Evolutionary conservation across 2,888 invertebrate genomes (phyloP), one percentile per base, ranked within the genome.

Genomic region (Melanchra persicariae): DNA sequence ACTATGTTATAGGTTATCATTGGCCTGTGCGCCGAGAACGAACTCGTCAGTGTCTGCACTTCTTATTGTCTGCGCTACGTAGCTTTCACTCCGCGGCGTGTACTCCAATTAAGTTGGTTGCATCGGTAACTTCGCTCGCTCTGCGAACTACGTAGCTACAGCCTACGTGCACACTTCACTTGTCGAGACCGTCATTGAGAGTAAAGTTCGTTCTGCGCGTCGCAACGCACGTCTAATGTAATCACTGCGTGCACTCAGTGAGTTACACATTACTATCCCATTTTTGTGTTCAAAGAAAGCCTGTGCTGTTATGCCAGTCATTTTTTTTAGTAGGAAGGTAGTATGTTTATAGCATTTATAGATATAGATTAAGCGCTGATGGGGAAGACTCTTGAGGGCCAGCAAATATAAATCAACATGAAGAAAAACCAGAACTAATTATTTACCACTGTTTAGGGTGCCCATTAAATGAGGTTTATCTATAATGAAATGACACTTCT

Each of bases 1-100:
- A 95, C 95, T 96, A 95, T 96, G 96, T 96, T 96, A 96, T 96
- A 96, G 96, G 96, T 96, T 96, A 96, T 95, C 96, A 96, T 96
- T 96, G 96, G 95, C 96, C 94, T 95, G 96, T 96, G 95, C 96
- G 95, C 95, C 95, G 96, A 95, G 96, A 94, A 90, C 90, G 93
- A 95, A 94, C 91, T 93, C 96, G 91, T 92, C 96, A 94, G 95
- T 95, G 95, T 94, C 96, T 95, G 95, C 96, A 95, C 96, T 95
- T 91, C 95, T 96, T 94, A 95, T 95, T 93, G 93, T 95, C 96
- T 95, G 94, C 96, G 95, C 96, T 94, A 94, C 96, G 96, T 96
- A 96, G 96, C 90, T 94, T 95, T 93, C 94, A 93, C 96, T 91
- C 90, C 94, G 93, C 96, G 92, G 92, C 95, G 95, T 91, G 95